Evolutionary conservation across 2,113 vertebrate genomes (phyloP), one percentile per base, ranked within the genome.

Genomic region (Neodon shergylaensis): DNA sequence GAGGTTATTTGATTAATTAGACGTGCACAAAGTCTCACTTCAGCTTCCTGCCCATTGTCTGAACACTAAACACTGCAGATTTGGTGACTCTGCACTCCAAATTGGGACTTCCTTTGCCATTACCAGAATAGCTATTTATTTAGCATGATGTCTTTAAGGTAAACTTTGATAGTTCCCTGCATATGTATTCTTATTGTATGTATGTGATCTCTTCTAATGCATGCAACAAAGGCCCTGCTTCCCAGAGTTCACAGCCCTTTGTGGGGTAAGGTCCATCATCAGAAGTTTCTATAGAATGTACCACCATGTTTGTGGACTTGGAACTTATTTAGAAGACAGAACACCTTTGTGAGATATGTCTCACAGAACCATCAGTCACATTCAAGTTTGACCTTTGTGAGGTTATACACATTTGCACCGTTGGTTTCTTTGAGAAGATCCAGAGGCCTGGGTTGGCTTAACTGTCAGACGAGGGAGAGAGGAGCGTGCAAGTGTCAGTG

Each of bases 1-100:
- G 72, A 84, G 94, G 94, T 90, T 95, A 95, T 49, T 11, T 95
- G 44, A 98, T 96, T 97, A 88, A 82, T 96, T 97, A 94, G 90
- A 97, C 92, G 95, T 96, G 95, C n/a, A 61, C 86, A 90, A 96
- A 78, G 86, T 81, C 92, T 42, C 21, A n/a, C 52, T 92, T 94
- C 54, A 7, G 63, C 92, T 97, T 95, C 66, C 0, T 94, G 97
- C 82, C 90, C 81, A 19, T 89, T 96, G 98, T 94, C 94, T 79
- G 93, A 93, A 92, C 84, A 73, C 65, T 94, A 3, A 95, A 77
- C 33, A 73, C 12, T 87, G 86, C 92, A 94, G 49, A 94, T 87
- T 82, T 65, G 83, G 94, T 61, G 54, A 36, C 93, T 96, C 94
- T 77, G 58, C 73, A 42, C 88, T 74, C 58, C 89, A 7, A 96